phyloP scores from a whole-genome alignment of 2,888 invertebrate genomes.

The Sinotaia quadrata region DNA sequence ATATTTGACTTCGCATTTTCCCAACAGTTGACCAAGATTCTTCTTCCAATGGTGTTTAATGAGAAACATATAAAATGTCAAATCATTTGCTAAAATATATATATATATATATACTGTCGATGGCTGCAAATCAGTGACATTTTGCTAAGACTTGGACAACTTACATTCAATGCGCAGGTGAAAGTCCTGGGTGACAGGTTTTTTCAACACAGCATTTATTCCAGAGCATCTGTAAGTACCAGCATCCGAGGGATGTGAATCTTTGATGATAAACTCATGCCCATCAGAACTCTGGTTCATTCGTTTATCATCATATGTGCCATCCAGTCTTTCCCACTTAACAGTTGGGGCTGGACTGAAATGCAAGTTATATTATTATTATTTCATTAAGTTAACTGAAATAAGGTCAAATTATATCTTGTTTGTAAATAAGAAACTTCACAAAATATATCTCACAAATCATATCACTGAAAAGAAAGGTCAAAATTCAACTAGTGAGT shows the following conservation, averaged over 20 bases:
- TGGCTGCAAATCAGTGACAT: too few relatives aligned
- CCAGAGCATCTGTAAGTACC: conserved; percentile 90
- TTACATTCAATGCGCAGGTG: conserved; percentile 71
- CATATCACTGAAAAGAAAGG: too few relatives aligned
- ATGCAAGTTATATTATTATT: not conserved
- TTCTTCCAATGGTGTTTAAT: too few relatives aligned
- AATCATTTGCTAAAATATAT: too few relatives aligned
- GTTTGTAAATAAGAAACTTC: not conserved
- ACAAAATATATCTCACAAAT: too few relatives aligned
- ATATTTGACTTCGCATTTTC: too few relatives aligned
- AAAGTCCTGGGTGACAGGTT: conserved; percentile 65
- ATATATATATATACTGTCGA: too few relatives aligned
- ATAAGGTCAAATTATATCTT: not conserved
- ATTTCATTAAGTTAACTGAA: not conserved
- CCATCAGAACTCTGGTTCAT: conserved; percentile 85
- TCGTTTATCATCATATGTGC: conserved; percentile 74
- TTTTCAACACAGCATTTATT: conserved; percentile 50
- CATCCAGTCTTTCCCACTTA: conserved; percentile 87
- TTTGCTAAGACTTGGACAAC: too few relatives aligned
- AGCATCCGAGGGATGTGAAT: conserved; percentile 79
- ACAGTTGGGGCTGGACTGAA: conserved; percentile 90
- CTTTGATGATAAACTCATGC: conserved; percentile 81
- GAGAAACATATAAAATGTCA: too few relatives aligned
- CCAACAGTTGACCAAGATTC: too few relatives aligned
- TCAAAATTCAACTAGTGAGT: too few relatives aligned